Conservation (phyloP, 2,797 vertebrate genomes). For the Propithecus perrieri region DNA sequence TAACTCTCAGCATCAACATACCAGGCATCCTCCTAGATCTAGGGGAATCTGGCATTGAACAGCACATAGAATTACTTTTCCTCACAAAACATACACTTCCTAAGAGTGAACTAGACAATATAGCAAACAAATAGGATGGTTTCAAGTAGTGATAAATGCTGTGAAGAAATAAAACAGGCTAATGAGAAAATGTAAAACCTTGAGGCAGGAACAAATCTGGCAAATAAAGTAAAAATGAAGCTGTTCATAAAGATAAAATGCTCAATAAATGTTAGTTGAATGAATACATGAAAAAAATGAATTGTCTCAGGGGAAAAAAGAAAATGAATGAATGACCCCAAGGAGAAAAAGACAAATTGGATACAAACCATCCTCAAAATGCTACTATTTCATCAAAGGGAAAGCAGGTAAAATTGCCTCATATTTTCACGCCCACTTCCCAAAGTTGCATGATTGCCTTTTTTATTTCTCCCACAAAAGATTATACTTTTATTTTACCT, state of each 20-base stretch:
- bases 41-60: not conserved
- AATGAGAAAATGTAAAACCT: not conserved
- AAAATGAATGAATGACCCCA: not conserved
- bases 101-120: not conserved
- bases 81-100: not conserved
- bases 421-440: not conserved
- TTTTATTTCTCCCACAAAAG: not conserved
- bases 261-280: not conserved
- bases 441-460: not conserved
- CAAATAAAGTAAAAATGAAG: not conserved
- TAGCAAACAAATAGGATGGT: not conserved
- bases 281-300: not conserved
- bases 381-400: not conserved
- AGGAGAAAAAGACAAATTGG: not conserved
- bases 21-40: not conserved
- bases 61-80: not conserved
- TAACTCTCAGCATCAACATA: not conserved
- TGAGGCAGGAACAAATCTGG: not conserved
- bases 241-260: not conserved
- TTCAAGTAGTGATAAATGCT: not conserved
- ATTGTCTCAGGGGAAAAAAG: not conserved
- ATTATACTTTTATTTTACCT: not conserved
- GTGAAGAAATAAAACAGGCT: not conserved
- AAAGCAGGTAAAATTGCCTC: not conserved
- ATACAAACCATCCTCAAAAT: not conserved